Conservation (phyloP, 2,888 invertebrate species). For the Ochlodes sylvanus region DNA sequence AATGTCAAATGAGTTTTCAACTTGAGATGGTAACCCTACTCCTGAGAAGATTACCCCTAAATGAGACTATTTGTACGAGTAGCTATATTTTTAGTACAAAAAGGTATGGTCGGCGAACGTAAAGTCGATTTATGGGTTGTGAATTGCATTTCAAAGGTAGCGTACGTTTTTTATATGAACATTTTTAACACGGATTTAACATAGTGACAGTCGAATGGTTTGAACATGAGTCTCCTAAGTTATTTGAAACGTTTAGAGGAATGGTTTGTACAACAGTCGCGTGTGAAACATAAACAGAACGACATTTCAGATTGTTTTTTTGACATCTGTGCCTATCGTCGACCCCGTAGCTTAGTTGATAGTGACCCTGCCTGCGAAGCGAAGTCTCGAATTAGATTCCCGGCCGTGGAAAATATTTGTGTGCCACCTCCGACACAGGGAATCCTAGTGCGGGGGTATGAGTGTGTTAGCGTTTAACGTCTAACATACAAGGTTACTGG, state of each 20-base stretch:
- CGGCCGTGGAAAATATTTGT: too few species aligned
- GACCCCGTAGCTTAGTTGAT: too few species aligned
- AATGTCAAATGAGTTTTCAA: too few species aligned
- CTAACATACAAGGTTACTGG: too few species aligned
- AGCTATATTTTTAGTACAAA: conserved; percentile 7
- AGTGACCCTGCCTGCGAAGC: too few species aligned
- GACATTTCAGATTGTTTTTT: neutral
- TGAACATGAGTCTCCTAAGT: too few species aligned
- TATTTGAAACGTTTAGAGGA: neutral
- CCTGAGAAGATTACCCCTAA: conserved; percentile 12
- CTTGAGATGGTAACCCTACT: too few species aligned
- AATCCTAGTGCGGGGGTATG: too few species aligned
- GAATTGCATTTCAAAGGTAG: conserved; percentile 7
- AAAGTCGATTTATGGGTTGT: conserved; percentile 3
- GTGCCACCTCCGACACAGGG: too few species aligned
- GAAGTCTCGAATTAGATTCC: too few species aligned
- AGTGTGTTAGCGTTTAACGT: too few species aligned
- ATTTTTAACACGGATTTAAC: conserved; percentile 4
- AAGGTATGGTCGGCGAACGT: neutral
- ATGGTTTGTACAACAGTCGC: neutral
- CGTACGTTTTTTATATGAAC: neutral
- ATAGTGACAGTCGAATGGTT: neutral
- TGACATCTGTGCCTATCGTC: too few species aligned
- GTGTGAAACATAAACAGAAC: neutral
- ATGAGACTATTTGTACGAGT: conserved; percentile 31